These are phyloP conservation scores for Dendrolimus pini DNA, from an alignment of 2,888 invertebrate genomes.

Conservation along the genomic window DNA sequence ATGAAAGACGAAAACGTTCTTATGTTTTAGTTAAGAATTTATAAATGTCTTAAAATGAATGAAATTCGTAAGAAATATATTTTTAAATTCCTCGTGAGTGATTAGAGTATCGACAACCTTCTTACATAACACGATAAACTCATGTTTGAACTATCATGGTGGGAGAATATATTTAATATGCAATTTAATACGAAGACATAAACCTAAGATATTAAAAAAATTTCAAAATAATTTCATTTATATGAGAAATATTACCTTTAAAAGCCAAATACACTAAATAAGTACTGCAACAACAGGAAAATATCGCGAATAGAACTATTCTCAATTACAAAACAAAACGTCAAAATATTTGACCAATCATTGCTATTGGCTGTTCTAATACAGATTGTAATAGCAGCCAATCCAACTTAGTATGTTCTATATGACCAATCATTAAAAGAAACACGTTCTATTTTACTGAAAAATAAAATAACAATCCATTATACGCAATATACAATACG, in stretches of 20 bases:
- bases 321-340: constrained; percentile 1
- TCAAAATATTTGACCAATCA: too few relatives aligned
- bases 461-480: too few relatives aligned
- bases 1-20: too few relatives aligned
- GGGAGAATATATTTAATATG: background rate
- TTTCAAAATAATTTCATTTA: constrained; percentile 23
- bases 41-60: background rate
- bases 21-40: too few relatives aligned
- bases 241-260: constrained; percentile 11
- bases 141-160: constrained; percentile 2
- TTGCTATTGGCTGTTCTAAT: too few relatives aligned
- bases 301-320: constrained; percentile 3
- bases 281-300: constrained; percentile 3
- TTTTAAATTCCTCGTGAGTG: background rate
- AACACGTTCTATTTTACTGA: too few relatives aligned
- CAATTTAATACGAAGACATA: background rate
- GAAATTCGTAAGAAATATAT: background rate
- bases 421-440: too few relatives aligned
- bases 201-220: background rate
- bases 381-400: too few relatives aligned
- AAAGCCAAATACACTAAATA: too few relatives aligned
- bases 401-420: too few relatives aligned
- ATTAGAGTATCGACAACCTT: constrained; percentile 15
- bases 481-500: too few relatives aligned
- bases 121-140: constrained; percentile 27